phyloP scores from a whole-genome alignment of 2,797 vertebrate genomes.

The Chelonia mydas region DNA sequence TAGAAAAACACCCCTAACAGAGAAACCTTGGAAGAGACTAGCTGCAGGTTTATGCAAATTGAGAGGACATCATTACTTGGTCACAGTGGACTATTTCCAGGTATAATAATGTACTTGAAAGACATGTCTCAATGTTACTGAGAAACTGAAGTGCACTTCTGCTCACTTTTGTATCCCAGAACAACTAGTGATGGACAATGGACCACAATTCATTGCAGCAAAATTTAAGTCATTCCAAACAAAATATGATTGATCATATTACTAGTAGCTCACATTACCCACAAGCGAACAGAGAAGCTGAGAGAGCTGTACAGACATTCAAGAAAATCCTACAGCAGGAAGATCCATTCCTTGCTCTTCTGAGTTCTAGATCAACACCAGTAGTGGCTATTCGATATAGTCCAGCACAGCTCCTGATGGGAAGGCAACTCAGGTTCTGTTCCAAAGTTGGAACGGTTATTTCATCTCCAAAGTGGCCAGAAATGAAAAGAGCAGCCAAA shows the following conservation, averaged over 20 bases:
- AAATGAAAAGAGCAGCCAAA: not conserved
- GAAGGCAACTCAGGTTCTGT: not conserved
- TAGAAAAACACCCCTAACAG: not conserved
- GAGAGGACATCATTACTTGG: not conserved
- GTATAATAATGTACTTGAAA: not conserved
- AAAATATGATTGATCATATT: not conserved
- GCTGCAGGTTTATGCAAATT: not conserved
- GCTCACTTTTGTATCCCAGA: not conserved
- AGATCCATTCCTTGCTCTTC: not conserved
- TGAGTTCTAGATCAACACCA: not conserved
- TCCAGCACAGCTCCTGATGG: not conserved
- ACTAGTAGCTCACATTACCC: not conserved
- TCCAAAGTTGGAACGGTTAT: not conserved
- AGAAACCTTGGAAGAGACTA: not conserved
- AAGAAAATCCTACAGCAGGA: not conserved
- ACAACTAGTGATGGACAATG: not conserved
- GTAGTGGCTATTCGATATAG: not conserved
- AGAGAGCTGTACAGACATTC: not conserved
- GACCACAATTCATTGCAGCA: not conserved
- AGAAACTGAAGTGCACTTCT: not conserved
- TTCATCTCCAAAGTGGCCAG: not conserved
- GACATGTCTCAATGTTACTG: not conserved
- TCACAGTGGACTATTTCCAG: not conserved
- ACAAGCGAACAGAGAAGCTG: not conserved
- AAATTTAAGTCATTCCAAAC: not conserved